Conservation (phyloP, 1,140 invertebrate genomes). For the Drosophila yakuba region DNA sequence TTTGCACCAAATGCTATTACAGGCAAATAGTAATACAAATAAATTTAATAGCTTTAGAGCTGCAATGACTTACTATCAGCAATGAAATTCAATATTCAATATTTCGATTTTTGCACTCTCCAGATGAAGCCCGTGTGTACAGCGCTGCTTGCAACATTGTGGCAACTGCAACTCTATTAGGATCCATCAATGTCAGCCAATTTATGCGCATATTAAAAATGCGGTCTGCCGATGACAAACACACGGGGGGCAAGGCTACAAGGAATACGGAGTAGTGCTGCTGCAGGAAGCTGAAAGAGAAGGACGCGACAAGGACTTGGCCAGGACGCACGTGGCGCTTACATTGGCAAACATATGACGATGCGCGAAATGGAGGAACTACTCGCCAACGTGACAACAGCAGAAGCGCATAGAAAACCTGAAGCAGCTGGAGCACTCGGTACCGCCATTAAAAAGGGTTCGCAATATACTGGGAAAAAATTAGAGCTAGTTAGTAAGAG, state of each 20-base stretch:
- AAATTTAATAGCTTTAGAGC: background rate
- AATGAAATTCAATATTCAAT: background rate
- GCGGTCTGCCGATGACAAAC: conserved; percentile 78
- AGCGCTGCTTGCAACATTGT: conserved; percentile 29
- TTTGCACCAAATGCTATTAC: no score
- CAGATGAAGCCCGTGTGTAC: background rate
- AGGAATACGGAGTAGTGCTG: conserved; percentile 11
- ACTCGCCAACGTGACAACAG: conserved; percentile 72
- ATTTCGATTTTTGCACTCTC: background rate
- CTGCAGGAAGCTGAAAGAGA: background rate
- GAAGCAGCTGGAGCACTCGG: conserved; percentile 16
- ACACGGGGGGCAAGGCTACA: conserved; percentile 25
- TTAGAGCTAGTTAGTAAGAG: background rate
- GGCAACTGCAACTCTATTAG: conserved; percentile 73
- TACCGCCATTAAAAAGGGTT: conserved; percentile 4
- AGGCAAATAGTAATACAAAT: background rate
- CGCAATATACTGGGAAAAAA: conserved; percentile 1
- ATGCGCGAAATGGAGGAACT: conserved; percentile 71
- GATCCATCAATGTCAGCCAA: conserved; percentile 81
- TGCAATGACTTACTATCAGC: background rate
- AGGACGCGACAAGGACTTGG: conserved; percentile 22
- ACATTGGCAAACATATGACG: conserved; percentile 62
- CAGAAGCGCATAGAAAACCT: conserved; percentile 20
- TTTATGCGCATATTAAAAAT: conserved; percentile 83
- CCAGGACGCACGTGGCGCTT: conserved; percentile 50